These are phyloP conservation scores for Neuroscelio doddi DNA, from an alignment of 2,888 invertebrate species.

Conservation along the genomic window DNA sequence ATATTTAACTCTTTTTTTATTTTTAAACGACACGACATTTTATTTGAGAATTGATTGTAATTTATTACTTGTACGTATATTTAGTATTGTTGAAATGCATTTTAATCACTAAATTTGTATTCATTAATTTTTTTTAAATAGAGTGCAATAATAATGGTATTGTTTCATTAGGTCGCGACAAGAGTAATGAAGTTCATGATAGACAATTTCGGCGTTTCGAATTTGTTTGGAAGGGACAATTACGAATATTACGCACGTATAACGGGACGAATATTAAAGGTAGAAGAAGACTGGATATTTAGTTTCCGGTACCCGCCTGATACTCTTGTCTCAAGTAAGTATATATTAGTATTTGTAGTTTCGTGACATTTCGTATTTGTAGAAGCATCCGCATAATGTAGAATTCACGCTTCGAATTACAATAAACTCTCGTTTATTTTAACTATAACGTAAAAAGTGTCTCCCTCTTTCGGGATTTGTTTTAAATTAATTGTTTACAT, in stretches of 20 bases:
- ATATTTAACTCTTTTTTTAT: no score
- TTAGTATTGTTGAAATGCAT: neutral
- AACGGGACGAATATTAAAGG: slow-evolving; percentile 91
- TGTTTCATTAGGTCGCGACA: slow-evolving; percentile 84
- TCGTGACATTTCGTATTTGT: neutral
- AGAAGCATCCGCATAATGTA: no score
- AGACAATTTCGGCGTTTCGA: slow-evolving; percentile 96
- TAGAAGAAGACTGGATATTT: slow-evolving; percentile 96
- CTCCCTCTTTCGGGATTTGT: no score
- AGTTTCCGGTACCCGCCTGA: slow-evolving; percentile 92
- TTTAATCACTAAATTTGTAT: neutral
- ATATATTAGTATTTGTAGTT: slow-evolving; percentile 11
- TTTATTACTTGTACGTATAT: neutral
- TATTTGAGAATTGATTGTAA: neutral
- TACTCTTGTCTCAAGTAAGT: slow-evolving; percentile 74
- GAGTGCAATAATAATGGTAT: neutral
- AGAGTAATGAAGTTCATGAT: slow-evolving; percentile 97
- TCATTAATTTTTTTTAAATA: neutral
- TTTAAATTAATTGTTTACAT: no score
- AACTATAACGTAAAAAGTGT: no score
- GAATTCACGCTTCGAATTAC: slow-evolving; percentile 7
- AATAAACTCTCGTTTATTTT: no score
- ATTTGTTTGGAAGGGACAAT: slow-evolving; percentile 94
- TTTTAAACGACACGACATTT: neutral
- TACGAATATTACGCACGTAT: slow-evolving; percentile 97